Conservation (phyloP, 1,140 invertebrate species). For the Brachionus asplanchnoidis region DNA sequence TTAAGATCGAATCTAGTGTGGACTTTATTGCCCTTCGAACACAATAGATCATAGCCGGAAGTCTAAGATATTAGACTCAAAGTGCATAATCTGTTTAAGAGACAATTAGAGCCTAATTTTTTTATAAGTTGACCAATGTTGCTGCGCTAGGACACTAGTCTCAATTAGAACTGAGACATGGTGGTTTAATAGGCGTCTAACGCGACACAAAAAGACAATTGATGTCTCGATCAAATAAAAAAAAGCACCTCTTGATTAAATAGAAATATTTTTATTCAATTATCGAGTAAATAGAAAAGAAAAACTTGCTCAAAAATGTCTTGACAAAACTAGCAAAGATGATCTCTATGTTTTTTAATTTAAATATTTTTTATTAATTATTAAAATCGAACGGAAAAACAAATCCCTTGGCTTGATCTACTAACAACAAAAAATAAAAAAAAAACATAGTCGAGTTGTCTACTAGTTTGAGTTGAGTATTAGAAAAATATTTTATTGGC, state of each 20-base stretch:
- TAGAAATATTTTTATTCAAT: slow-evolving; percentile 36
- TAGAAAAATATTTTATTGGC: slow-evolving; percentile 5
- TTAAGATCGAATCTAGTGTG: too few relatives aligned
- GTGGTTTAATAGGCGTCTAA: neutral
- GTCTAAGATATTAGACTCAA: neutral
- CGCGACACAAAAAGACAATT: neutral
- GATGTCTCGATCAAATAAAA: neutral
- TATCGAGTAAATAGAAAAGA: neutral
- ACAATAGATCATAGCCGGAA: neutral
- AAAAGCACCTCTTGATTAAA: slow-evolving; percentile 4
- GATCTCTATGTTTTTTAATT: slow-evolving; percentile 9
- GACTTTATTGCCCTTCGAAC: neutral
- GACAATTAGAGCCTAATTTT: neutral
- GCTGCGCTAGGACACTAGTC: neutral
- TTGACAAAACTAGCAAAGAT: neutral
- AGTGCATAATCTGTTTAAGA: neutral
- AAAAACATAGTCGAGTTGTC: slow-evolving; percentile 23
- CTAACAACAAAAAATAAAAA: slow-evolving; percentile 2
- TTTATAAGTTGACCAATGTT: neutral
- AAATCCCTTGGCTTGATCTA: neutral
- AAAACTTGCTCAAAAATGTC: neutral
- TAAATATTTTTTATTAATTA: slow-evolving; percentile 35
- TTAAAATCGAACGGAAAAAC: slow-evolving; percentile 29
- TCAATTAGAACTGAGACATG: neutral
- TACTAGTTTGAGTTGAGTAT: neutral